phyloP scores from a whole-genome alignment of 2,888 invertebrate genomes.

The Eupithecia inturbata region DNA sequence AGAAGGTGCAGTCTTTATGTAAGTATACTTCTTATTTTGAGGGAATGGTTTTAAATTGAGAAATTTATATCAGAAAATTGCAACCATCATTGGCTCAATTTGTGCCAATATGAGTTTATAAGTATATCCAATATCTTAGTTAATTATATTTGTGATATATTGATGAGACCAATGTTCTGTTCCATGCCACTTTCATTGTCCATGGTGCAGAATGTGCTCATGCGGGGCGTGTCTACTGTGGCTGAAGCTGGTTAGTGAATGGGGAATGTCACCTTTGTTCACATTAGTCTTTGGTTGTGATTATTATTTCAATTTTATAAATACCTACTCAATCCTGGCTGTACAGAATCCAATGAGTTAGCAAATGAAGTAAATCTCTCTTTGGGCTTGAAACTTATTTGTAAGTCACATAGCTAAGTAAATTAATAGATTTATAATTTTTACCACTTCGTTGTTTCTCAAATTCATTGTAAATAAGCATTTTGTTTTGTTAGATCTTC shows the following conservation, averaged over 20 bases:
- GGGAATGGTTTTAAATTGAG: not conserved
- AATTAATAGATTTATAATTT: slow-evolving; percentile 39
- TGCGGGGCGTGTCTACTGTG: not conserved
- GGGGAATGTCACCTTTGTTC: not conserved
- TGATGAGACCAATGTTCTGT: not conserved
- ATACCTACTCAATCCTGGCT: not conserved
- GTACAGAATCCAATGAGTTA: not conserved
- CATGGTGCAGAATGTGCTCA: not conserved
- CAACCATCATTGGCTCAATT: not conserved
- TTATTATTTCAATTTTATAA: not conserved
- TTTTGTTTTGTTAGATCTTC: slow-evolving; percentile 48
- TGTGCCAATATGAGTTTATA: not conserved
- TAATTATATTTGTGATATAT: not conserved
- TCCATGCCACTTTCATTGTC: not conserved
- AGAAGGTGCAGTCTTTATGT: not conserved
- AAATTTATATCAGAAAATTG: not conserved
- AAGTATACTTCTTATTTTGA: not conserved
- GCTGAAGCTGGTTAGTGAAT: not conserved
- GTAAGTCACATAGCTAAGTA: slow-evolving; percentile 40
- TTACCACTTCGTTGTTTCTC: slow-evolving; percentile 25
- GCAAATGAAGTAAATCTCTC: slow-evolving; percentile 48
- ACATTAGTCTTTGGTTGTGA: not conserved
- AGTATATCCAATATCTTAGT: not conserved
- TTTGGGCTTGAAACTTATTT: slow-evolving; percentile 63
- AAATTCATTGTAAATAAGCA: slow-evolving; percentile 57